phyloP scores from a whole-genome alignment of 2,888 invertebrate species.

The Leptopilina syphax region DNA sequence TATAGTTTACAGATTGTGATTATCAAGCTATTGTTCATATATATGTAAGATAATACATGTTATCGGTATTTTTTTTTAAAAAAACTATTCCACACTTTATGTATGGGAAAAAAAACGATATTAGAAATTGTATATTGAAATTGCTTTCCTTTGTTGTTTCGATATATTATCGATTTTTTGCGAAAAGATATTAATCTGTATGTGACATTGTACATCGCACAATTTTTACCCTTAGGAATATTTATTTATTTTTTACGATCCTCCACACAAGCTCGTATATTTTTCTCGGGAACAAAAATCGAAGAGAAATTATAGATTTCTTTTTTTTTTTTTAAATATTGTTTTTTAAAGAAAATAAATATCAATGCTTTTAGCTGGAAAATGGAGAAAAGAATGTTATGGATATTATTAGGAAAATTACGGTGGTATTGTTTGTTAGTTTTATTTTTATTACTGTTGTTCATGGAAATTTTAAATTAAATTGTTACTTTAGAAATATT shows the following conservation, averaged over 20 bases:
- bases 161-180: background rate
- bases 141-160: constrained; percentile 6
- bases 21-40: background rate
- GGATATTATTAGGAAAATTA: too few species aligned
- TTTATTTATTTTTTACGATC: background rate
- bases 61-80: background rate
- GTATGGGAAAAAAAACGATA: background rate
- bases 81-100: background rate
- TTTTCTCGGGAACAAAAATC: background rate
- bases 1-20: background rate
- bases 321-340: too few species aligned
- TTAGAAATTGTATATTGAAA: background rate
- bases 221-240: background rate
- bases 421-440: too few species aligned
- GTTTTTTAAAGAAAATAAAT: too few species aligned
- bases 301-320: background rate
- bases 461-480: too few species aligned
- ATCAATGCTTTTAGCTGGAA: too few species aligned
- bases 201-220: background rate
- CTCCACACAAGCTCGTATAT: too few species aligned
- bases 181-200: background rate
- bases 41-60: background rate
- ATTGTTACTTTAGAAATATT: too few species aligned
- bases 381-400: too few species aligned
- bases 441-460: too few species aligned